phyloP scores from a whole-genome alignment of 2,113 vertebrate species.

The Takifugu flavidus region DNA sequence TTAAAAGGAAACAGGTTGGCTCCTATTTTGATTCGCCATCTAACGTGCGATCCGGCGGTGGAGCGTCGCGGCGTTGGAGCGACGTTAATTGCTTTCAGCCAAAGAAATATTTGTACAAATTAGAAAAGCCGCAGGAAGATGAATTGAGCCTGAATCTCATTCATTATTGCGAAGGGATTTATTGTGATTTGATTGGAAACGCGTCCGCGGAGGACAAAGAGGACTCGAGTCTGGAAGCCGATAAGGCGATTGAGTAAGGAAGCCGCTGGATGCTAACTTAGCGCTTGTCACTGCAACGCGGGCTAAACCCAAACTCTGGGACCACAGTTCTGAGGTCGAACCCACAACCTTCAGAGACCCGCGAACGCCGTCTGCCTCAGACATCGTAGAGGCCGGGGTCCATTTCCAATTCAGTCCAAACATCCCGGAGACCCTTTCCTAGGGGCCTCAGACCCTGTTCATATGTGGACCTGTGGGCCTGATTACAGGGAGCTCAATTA shows the following conservation, averaged over 20 bases:
- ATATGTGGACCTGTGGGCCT: conserved; percentile 35
- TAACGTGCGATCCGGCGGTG: conserved; percentile 43
- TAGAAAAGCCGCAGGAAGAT: conserved; percentile 44
- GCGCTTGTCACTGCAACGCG: neutral
- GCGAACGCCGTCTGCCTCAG: no score
- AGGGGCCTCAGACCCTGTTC: conserved; percentile 33
- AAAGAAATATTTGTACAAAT: conserved; percentile 69
- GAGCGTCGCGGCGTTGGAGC: conserved; percentile 43
- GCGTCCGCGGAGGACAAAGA: conserved; percentile 48
- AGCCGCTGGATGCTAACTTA: neutral
- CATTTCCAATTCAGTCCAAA: conserved; percentile 23
- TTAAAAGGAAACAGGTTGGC: conserved; percentile 54
- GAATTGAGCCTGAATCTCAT: conserved; percentile 43
- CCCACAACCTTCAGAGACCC: no score
- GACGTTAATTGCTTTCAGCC: conserved; percentile 59
- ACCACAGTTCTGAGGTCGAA: no score
- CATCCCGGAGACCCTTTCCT: conserved; percentile 5
- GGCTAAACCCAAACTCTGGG: neutral
- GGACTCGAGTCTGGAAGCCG: conserved; percentile 9
- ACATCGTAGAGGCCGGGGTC: conserved; percentile 36
- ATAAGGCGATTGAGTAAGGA: neutral
- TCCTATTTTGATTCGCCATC: conserved; percentile 47
- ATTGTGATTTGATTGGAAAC: conserved; percentile 43
- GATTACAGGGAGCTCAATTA: conserved; percentile 66
- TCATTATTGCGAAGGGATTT: conserved; percentile 51